Evolutionary conservation across 1,140 invertebrate genomes (phyloP), one percentile per base, ranked within the genome.

Genomic region (Leptinotarsa texana): DNA sequence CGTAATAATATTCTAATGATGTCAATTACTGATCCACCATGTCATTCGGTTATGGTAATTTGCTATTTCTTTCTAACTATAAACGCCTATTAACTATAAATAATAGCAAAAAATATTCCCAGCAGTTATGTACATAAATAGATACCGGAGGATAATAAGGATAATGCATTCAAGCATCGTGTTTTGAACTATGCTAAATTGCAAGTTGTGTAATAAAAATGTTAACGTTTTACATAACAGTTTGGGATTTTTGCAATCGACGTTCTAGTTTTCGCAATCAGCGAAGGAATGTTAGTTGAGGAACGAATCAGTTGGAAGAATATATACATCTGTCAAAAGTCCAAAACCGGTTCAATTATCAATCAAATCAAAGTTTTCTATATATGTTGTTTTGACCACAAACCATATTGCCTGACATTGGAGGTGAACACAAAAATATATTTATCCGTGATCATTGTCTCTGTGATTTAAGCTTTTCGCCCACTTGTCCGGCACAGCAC

Each of bases 151-250:
- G 0, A 57, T 57, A 57, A 57, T 57, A 57, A 57, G 51, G 13
- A 57, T 57, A 57, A 57, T n/a, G 51, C 51, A 57, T 57, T 57
- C 51, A 57, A 57, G 51, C 51, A n/a, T 15, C 51, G 51, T 57
- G 51, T 15, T 57, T 57, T 57, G n/a, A 57, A 57, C n/a, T 57
- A 18, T n/a, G 51, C 51, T 57, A 57, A 57, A 57, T 57, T 57
- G 6, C 17, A 57, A 57, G 51, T 18, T 57, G 2, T 57, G n/a
- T 57, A 18, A 57, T 57, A 57, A 17, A 18, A 18, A 15, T 18
- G 6, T 57, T 57, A 17, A 15, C 15, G 51, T 57, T 57, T 57
- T 5, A 57, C n/a, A 57, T 57, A 57, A 5, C 51, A 17, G 51
- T n/a, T 57, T 57, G 51, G n/a, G 51, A 57, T 57, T n/a, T 18